These are phyloP conservation scores for Phalangium opilio DNA, from an alignment of 2,888 invertebrate species.

Conservation along the genomic window DNA sequence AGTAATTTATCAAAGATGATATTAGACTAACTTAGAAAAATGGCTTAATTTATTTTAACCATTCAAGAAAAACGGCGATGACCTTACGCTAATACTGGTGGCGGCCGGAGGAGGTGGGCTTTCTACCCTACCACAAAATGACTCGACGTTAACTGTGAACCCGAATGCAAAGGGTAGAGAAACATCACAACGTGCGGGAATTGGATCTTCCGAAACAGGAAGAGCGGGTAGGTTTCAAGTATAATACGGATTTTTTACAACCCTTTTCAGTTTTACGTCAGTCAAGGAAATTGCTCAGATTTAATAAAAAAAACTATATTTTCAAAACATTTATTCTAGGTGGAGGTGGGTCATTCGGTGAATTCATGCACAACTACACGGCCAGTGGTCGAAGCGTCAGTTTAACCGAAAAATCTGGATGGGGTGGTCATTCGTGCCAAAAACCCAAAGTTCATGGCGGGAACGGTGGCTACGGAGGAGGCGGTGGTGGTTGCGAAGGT, in stretches of 20 bases:
- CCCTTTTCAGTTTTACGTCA: too few species aligned
- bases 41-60: too few species aligned
- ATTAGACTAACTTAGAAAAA: too few species aligned
- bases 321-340: too few species aligned
- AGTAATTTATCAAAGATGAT: too few species aligned
- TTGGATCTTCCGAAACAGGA: neutral
- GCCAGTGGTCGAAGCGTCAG: conserved; percentile 37
- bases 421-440: conserved; percentile 49
- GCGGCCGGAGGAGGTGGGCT: conserved; percentile 27
- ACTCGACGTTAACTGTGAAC: neutral
- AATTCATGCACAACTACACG: conserved; percentile 7
- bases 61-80: neutral
- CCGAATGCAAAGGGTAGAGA: neutral
- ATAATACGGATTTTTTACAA: too few species aligned
- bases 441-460: conserved; percentile 9
- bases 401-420: conserved; percentile 43
- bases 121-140: neutral
- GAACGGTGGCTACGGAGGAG: conserved; percentile 28
- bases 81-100: conserved; percentile 22
- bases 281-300: too few species aligned
- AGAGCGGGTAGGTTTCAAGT: neutral
- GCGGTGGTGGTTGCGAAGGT: conserved; percentile 25
- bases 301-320: too few species aligned
- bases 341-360: conserved; percentile 66
- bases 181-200: neutral